phyloP scores from a whole-genome alignment of 2,888 invertebrate genomes.

The Cheilosia pagana region DNA sequence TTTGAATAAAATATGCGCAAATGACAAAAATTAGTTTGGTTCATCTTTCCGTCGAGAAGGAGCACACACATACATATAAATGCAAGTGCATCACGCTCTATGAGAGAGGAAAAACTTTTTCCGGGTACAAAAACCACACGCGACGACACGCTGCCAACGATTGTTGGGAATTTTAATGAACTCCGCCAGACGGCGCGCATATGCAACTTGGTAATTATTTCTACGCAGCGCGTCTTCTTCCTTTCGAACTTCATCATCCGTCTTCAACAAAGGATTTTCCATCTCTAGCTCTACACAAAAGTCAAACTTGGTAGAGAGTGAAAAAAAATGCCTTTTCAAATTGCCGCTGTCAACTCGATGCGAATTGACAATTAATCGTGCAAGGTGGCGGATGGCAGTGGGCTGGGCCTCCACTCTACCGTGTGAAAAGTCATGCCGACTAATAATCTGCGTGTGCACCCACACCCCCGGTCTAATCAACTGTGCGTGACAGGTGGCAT shows the following conservation, averaged over 20 bases:
- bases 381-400: not conserved
- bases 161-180: conserved; percentile 70
- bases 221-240: conserved; percentile 9
- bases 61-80: conserved; percentile 23
- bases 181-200: conserved; percentile 64
- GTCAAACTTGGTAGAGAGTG: conserved; percentile 43
- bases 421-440: conserved; percentile 66
- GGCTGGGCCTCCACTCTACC: not conserved
- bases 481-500: conserved; percentile 30
- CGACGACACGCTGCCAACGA: conserved; percentile 54
- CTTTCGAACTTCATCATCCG: conserved; percentile 25
- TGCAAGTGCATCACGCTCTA: conserved; percentile 59
- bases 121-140: conserved; percentile 52
- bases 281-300: conserved; percentile 44
- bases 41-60: conserved; percentile 30
- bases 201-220: conserved; percentile 71
- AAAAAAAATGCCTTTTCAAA: conserved; percentile 54
- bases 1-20: conserved; percentile 74
- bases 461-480: conserved; percentile 35
- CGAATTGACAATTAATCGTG: conserved; percentile 72
- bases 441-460: conserved; percentile 55
- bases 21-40: conserved; percentile 70
- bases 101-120: conserved; percentile 28
- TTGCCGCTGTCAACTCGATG: conserved; percentile 70
- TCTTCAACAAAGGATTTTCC: conserved; percentile 15